These are phyloP conservation scores for Sylvietta virens DNA, from an alignment of 2,113 vertebrate species.

Conservation along the genomic window DNA sequence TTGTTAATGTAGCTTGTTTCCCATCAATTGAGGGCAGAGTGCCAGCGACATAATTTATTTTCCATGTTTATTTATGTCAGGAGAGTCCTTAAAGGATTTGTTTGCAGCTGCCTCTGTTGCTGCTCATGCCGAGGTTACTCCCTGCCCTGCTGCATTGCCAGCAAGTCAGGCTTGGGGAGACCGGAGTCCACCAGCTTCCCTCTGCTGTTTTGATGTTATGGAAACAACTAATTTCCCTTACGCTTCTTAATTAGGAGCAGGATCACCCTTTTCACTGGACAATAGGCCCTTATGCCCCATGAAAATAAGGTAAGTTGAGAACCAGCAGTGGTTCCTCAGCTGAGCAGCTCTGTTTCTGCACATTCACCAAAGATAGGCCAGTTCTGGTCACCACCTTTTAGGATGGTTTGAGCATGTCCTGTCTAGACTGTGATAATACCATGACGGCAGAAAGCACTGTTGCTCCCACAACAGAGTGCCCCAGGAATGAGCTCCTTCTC, in stretches of 20 bases:
- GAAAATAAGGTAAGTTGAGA: not conserved
- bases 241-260: not conserved
- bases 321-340: not conserved
- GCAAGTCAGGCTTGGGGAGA: not conserved
- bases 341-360: not conserved
- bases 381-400: not conserved
- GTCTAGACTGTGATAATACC: fast-evolving
- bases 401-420: not conserved
- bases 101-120: not conserved
- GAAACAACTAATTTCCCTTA: not conserved
- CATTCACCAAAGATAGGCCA: not conserved
- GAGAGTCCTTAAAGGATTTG: slow-evolving; percentile 32
- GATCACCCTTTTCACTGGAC: not conserved
- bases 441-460: not conserved
- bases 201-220: not conserved
- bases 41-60: slow-evolving; percentile 7
- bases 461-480: not conserved
- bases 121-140: not conserved
- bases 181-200: not conserved
- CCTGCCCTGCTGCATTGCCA: not conserved
- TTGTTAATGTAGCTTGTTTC: slow-evolving; percentile 27
- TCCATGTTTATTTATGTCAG: slow-evolving; percentile 39
- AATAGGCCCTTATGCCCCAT: not conserved
- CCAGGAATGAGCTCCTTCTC: not conserved
- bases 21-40: slow-evolving; percentile 35